These are phyloP conservation scores for Premnoplex brunnescens DNA, from an alignment of 2,797 vertebrate genomes.

Conservation along the genomic window DNA sequence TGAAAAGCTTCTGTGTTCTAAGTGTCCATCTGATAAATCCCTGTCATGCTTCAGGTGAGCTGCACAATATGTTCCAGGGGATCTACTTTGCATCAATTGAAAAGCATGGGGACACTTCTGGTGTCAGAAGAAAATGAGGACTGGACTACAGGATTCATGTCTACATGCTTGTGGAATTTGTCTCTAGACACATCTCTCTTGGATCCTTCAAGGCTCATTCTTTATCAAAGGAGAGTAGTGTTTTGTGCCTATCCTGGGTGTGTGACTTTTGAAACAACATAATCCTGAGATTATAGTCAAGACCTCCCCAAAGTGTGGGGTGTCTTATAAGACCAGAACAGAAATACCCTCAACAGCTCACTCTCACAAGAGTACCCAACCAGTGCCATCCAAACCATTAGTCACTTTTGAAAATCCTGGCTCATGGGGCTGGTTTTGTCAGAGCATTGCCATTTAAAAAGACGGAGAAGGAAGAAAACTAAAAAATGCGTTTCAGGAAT, in stretches of 20 bases:
- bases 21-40: neutral
- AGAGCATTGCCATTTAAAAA: neutral
- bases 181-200: neutral
- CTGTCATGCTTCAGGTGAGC: neutral
- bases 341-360: neutral
- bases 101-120: neutral
- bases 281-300: neutral
- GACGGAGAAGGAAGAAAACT: neutral
- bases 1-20: neutral
- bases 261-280: neutral
- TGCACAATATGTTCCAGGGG: neutral
- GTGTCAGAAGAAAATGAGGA: neutral
- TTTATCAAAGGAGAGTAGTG: neutral
- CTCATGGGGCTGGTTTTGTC: neutral
- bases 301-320: neutral
- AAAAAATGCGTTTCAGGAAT: slow-evolving; percentile 18
- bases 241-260: neutral
- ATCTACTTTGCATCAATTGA: neutral
- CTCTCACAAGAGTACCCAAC: neutral
- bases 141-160: neutral
- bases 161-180: neutral
- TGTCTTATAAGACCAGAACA: neutral
- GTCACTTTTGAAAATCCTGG: neutral
- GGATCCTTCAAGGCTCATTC: neutral
- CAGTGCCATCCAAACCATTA: neutral